Conservation (phyloP, 2,888 invertebrate genomes). For the Horisme vitalbata region DNA sequence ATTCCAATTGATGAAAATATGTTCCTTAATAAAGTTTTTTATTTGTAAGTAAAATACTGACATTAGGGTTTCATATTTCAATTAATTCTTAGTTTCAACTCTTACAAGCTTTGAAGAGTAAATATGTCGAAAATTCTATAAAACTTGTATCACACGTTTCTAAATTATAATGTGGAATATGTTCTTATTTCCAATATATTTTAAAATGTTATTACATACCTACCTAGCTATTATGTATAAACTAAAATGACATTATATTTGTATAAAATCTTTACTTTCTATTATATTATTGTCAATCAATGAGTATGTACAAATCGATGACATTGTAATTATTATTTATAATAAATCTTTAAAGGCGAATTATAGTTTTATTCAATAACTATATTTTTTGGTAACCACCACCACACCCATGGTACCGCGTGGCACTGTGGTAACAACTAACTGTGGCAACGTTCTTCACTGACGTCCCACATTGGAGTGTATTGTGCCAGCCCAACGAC, state of each 20-base stretch:
- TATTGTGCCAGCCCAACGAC: too few relatives aligned
- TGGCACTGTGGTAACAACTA: too few relatives aligned
- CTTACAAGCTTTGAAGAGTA: constrained; percentile 32
- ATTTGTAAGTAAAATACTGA: constrained; percentile 72
- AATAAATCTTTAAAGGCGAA: constrained; percentile 76
- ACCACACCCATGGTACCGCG: too few relatives aligned
- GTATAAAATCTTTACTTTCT: constrained; percentile 78
- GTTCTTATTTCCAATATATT: constrained; percentile 63
- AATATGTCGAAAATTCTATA: constrained; percentile 28
- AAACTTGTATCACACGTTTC: constrained; percentile 36
- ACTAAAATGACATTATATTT: constrained; percentile 78
- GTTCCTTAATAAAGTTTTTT: constrained; percentile 77
- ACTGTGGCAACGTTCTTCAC: too few relatives aligned
- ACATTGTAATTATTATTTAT: constrained; percentile 74
- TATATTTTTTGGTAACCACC: too few relatives aligned
- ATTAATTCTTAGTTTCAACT: constrained; percentile 38
- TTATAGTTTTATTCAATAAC: constrained; percentile 31
- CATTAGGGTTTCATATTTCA: constrained; percentile 65
- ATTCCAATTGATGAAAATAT: constrained; percentile 51
- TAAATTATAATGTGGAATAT: constrained; percentile 42
- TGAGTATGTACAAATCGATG: constrained; percentile 76
- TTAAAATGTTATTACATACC: constrained; percentile 48
- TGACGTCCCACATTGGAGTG: too few relatives aligned
- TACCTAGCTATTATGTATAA: constrained; percentile 61
- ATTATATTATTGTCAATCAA: constrained; percentile 71